Percentiles rank a stretch among this genome's conserved stretches.
These are phyloP conservation scores for Sebastes matsubarae DNA, from an alignment of 2,797 vertebrate species.

Conservation along the genomic window DNA sequence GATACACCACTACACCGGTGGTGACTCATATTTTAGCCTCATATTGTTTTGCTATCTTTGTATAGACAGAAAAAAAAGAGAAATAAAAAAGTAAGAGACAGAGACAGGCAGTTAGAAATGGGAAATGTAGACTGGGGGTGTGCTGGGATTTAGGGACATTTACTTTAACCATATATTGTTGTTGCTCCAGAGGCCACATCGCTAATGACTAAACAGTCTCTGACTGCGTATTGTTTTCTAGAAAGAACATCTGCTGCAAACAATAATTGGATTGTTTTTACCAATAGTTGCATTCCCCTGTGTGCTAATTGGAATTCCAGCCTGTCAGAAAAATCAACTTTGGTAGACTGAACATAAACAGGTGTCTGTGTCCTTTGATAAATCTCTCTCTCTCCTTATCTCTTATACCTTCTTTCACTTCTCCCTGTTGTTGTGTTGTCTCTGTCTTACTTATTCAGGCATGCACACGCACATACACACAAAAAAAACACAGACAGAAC, in stretches of 20 bases:
- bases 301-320: slow-evolving; percentile 63
- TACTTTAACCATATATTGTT: slow-evolving; percentile 38
- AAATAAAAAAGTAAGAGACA: not conserved
- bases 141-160: slow-evolving; percentile 27
- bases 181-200: slow-evolving; percentile 40
- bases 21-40: slow-evolving; percentile 10
- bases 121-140: not conserved
- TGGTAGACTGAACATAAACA: slow-evolving; percentile 59
- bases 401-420: not conserved
- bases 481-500: not conserved
- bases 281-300: slow-evolving; percentile 50
- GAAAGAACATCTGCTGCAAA: slow-evolving; percentile 67
- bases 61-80: not conserved
- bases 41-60: not conserved
- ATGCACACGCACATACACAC: not conserved
- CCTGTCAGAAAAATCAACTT: slow-evolving; percentile 65
- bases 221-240: slow-evolving; percentile 46
- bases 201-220: slow-evolving; percentile 47
- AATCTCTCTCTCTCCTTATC: slow-evolving; percentile 1
- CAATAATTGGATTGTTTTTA: slow-evolving; percentile 71
- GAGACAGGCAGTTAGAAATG: slow-evolving; percentile 9
- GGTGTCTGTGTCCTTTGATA: slow-evolving; percentile 51
- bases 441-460: not conserved
- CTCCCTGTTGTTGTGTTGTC: not conserved
- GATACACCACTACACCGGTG: not conserved